Base-by-base conservation (phyloP, 2,113 vertebrate genomes). In the Eclectus roratus region DNA sequence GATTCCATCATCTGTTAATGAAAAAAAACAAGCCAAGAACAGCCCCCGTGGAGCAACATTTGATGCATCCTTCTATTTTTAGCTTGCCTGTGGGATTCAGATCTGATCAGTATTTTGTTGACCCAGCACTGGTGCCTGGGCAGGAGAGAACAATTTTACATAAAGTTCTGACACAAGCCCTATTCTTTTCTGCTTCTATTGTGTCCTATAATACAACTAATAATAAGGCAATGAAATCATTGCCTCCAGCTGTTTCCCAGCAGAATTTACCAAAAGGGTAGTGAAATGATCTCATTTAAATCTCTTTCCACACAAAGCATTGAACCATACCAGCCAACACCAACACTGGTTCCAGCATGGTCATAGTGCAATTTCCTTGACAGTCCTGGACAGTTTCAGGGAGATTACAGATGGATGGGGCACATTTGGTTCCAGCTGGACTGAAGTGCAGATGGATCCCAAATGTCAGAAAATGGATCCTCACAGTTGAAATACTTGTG, bases 401-500 rank as follows among this genome's bases (percentile, higher is more conserved):
- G 77, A 95, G 85, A 91, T 94, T 95, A 95, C 85, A 84, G 91
- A 88, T 95, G 85, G 85, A 95, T 93, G 65, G 15, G 41, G 61
- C 55, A 71, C 1, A 0, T 91, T 96, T 92, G 79, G 56, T 96
- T 97, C 85, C 94, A 92, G 83, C 94, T 96, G 94, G 65, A 84
- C 49, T 81, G 77, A 53, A 96, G 80, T 90, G 72, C 90, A 95
- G 91, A 95, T 96, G 93, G 93, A 95, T 95, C 93, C 94, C 94
- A 96, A 96, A 96, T 96, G 93, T 94, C 92, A 97, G 91, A 96
- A 97, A 95, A 96, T 46, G 65, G 92, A 93, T 96, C 83, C 82
- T 76, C 70, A 81, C 56, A 88, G 84, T 65, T 88, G 83, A 93
- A 96, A 95, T 96, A 94, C 69, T 95, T 95, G 91, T 91, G 92